A percentile compares a stretch with the other conserved stretches of the same genome.
Evolutionary conservation across 2,113 vertebrate species (phyloP).

Genomic region (Ginglymostoma cirratum): DNA sequence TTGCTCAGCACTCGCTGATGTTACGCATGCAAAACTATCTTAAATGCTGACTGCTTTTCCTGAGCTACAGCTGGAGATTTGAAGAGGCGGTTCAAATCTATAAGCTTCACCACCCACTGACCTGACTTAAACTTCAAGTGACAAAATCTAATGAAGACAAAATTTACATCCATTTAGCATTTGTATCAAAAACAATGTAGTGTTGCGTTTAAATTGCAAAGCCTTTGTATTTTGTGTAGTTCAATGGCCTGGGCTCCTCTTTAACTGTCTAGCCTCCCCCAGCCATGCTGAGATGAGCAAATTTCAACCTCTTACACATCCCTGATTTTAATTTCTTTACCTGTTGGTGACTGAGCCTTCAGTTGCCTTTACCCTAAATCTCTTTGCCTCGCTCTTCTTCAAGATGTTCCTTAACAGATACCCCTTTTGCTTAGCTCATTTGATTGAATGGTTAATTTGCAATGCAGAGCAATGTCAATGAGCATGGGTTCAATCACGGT

Average conservation of each 20-base stretch:
- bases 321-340: neutral
- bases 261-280: neutral
- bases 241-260: neutral
- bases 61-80: neutral
- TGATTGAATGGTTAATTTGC: no score
- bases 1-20: neutral
- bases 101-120: neutral
- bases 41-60: neutral
- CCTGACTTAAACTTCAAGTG: neutral
- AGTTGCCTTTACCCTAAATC: neutral
- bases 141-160: neutral
- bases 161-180: neutral
- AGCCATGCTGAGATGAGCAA: neutral
- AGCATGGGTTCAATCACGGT: no score
- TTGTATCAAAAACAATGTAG: neutral
- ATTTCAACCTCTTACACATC: neutral
- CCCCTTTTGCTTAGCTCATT: no score
- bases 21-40: neutral
- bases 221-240: neutral
- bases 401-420: neutral
- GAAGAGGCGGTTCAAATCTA: no score
- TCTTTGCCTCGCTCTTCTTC: neutral
- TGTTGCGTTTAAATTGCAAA: neutral
- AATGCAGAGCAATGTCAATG: no score
- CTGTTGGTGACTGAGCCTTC: neutral